These are phyloP conservation scores for Triplophysa dalaica DNA, from an alignment of 2,113 vertebrate species.

Conservation along the genomic window DNA sequence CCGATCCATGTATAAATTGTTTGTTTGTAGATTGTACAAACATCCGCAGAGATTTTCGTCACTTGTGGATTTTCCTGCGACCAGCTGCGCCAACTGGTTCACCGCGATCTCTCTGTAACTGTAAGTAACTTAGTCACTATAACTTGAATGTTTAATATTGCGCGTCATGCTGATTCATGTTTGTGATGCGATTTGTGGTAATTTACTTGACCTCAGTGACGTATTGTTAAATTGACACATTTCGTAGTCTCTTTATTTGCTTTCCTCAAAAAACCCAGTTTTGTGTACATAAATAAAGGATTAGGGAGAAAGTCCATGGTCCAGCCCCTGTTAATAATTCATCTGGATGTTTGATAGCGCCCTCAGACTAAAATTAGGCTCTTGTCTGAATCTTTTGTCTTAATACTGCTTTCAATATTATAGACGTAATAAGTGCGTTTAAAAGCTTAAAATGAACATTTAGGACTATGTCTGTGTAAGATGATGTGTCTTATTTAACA, in stretches of 20 bases:
- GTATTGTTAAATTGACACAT: slow-evolving; percentile 14
- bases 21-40: slow-evolving; percentile 1
- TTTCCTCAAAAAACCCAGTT: slow-evolving; percentile 32
- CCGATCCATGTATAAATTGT: neutral
- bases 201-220: slow-evolving; percentile 6
- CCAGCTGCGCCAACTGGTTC: slow-evolving; percentile 1
- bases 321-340: slow-evolving; percentile 53
- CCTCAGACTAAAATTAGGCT: slow-evolving; percentile 20
- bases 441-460: neutral
- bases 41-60: slow-evolving; percentile 1
- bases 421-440: neutral
- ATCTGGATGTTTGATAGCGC: slow-evolving; percentile 32
- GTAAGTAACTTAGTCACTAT: slow-evolving; percentile 12
- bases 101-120: neutral
- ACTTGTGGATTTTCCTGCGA: slow-evolving; percentile 33
- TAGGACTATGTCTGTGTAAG: neutral
- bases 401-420: neutral
- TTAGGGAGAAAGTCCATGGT: slow-evolving; percentile 48
- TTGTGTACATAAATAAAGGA: slow-evolving; percentile 44
- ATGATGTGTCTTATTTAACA: neutral
- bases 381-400: neutral
- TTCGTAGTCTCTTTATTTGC: slow-evolving; percentile 22
- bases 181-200: neutral
- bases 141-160: neutral
- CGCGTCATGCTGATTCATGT: neutral